Base-by-base conservation (phyloP, 1,140 invertebrate genomes). In the Drosophila trapezifrons region DNA sequence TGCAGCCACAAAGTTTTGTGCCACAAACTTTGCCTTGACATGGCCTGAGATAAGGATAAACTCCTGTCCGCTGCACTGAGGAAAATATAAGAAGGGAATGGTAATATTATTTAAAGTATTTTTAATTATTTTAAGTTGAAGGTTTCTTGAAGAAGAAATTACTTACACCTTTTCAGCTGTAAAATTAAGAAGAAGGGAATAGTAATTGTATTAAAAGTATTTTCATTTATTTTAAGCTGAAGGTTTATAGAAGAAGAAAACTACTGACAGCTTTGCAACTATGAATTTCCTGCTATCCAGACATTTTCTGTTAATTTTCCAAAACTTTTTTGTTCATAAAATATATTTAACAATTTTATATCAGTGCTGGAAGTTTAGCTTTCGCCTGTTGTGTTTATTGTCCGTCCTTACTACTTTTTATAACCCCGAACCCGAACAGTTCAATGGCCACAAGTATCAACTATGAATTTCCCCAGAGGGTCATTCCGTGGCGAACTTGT, bases 361-460 rank as follows among this genome's bases (percentile, higher is more conserved):
- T 10, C 27, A 60, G 57, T 43, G 47, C 35, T n/a, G 46, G 10
- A 64, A 64, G 57, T 81, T 78, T 76, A 40, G 64, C 55, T 54
- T 64, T 69, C 45, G 43, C 45, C 43, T 64, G 57, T 70, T 60
- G 54, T 78, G 76, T 76, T 70, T 76, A 71, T 87, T 80, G 81
- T 66, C 65, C 55, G 69, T 74, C 69, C 69, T 63, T 71, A 45
- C 65, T 42, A 51, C 67, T 78, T 67, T 57, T 71, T 71, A 52
- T 37, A 52, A 35, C 29, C 46, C 62, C 35, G 32, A 52, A 52
- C 51, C 51, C 60, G 32, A 42, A 22, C 59, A 83, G 82, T 86
- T 86, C 82, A 86, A 85, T 81, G 82, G 65, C 82, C 76, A 87
- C 67, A 67, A 79, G 67, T 81, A 75, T 74, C 64, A 51, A 55